Evolutionary conservation across 2,888 invertebrate species (phyloP), one percentile per base, ranked within the genome.

Genomic region (Eupithecia insigniata): DNA sequence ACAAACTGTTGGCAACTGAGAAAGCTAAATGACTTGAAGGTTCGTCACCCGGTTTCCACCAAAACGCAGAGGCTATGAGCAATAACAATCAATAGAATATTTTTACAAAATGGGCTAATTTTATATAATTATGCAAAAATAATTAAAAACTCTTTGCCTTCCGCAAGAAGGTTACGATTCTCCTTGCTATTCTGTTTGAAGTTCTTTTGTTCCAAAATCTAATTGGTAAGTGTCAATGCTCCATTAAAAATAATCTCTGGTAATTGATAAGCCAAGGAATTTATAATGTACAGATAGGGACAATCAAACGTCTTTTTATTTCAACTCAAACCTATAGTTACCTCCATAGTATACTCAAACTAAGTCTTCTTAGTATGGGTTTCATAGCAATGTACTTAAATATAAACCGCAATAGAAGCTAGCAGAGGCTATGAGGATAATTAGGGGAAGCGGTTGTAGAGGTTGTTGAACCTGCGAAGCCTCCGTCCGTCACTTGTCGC

Each of bases 381-480:
- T 39, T 68, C 51, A 61, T 32, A 32, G 69, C 62, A 71, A 69
- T 73, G 73, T 68, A 26, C 26, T n/a, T 55, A 67, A 65, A 69
- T 72, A 34, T 60, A 60, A 69, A 74, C 71, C 74, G 74, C 74
- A 74, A 74, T 72, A 67, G 69, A 74, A 62, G 67, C 34, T 65
- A 46, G 43, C 68, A 69, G 74, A 81, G 80, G 67, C 73, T 69
- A 46, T 55, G 83, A 86, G 87, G 85, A 85, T 90, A 89, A 90
- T 91, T 90, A 90, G 87, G 84, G 84, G 85, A 83, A 84, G 84
- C 84, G 82, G 82, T 82, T 32, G 71, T 60, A 28, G 83, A 84
- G 88, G 84, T 84, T 82, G 84, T 82, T 88, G 86, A 85, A 86
- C 87, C 87, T 83, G 85, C 83, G 83, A 82, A 86, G 85, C 84